Evolutionary conservation across 2,888 invertebrate species (phyloP).

Genomic region (Cinara cedri): DNA sequence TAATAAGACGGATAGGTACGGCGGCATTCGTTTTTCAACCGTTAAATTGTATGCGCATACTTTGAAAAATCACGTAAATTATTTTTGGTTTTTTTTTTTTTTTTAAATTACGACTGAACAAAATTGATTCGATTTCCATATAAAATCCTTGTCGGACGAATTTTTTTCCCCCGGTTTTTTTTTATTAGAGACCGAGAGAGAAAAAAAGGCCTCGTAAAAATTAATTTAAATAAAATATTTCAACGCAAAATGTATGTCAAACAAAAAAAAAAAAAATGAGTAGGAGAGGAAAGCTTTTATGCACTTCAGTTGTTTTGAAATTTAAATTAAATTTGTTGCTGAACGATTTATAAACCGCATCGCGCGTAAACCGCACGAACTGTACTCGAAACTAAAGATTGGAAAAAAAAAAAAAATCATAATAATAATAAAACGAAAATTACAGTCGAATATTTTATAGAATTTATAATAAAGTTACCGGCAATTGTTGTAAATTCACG

Average conservation of each 20-base stretch:
- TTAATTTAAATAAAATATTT: constrained; percentile 19
- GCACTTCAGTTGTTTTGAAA: neutral
- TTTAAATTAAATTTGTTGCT: constrained; percentile 34
- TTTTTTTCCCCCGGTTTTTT: neutral
- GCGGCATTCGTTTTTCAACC: too few relatives aligned
- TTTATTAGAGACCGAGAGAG: neutral
- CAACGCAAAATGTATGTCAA: neutral
- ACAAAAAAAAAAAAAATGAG: neutral
- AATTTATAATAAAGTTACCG: too few relatives aligned
- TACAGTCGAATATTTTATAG: too few relatives aligned
- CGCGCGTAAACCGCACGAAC: neutral
- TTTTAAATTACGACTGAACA: neutral
- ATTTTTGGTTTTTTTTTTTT: neutral
- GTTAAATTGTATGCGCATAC: too few relatives aligned
- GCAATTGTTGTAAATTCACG: neutral
- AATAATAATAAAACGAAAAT: too few relatives aligned
- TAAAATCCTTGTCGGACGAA: neutral
- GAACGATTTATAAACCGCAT: neutral
- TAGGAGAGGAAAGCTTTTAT: neutral
- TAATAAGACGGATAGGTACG: too few relatives aligned
- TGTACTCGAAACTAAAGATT: neutral
- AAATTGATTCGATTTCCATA: neutral
- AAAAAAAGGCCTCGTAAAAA: neutral
- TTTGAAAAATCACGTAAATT: neutral
- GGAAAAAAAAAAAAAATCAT: neutral